Conservation (phyloP, 1,140 invertebrate genomes). For the Drosophila persimilis region DNA sequence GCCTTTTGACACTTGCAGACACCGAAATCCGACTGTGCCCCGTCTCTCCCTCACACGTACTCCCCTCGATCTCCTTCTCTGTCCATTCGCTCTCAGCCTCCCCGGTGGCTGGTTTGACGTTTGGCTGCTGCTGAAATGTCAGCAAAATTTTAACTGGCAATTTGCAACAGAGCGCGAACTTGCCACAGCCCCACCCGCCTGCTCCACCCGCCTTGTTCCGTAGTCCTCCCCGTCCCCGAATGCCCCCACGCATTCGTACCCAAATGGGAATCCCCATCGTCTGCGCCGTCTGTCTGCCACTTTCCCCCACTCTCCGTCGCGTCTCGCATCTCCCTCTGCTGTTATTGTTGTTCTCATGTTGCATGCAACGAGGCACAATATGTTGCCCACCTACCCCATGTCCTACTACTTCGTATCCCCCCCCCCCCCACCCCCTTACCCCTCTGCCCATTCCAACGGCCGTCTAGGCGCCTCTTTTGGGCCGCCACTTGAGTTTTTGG, state of each 20-base stretch:
- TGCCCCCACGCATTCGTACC: too few species aligned
- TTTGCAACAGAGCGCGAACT: conserved; percentile 67
- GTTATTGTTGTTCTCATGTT: conserved; percentile 38
- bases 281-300: conserved; percentile 8
- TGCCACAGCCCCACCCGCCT: conserved; percentile 6
- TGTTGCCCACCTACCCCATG: conserved; percentile 56
- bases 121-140: conserved; percentile 66
- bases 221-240: not conserved
- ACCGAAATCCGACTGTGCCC: conserved; percentile 9
- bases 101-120: conserved; percentile 49
- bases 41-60: not conserved
- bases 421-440: not conserved
- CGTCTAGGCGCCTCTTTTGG: conserved; percentile 21
- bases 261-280: too few species aligned
- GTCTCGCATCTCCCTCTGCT: conserved; percentile 6
- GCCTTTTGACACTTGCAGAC: conserved; percentile 43
- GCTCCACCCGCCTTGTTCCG: not conserved
- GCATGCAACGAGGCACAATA: conserved; percentile 71
- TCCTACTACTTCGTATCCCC: not conserved
- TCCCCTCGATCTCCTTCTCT: not conserved
- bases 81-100: not conserved
- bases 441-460: conserved; percentile 9
- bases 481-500: conserved; percentile 56
- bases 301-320: conserved; percentile 35
- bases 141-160: conserved; percentile 76